Conservation (phyloP, 2,797 vertebrate species). For the Hemitrygon akajei region DNA sequence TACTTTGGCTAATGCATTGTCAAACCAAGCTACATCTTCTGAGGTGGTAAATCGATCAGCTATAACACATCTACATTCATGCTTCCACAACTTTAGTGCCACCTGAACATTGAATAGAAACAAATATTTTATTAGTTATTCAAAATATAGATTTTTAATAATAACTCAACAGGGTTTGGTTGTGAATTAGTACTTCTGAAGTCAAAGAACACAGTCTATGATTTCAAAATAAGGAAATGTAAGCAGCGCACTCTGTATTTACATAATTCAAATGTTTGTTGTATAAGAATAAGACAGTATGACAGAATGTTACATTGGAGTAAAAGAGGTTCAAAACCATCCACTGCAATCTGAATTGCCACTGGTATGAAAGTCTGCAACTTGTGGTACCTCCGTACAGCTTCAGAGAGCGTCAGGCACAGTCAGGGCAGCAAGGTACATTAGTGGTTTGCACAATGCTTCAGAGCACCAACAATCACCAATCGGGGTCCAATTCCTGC, state of each 20-base stretch:
- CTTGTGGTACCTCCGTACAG: background rate
- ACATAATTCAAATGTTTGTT: background rate
- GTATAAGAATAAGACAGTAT: background rate
- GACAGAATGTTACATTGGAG: background rate
- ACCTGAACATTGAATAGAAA: conserved; percentile 54
- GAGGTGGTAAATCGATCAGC: conserved; percentile 80
- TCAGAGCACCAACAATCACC: no score
- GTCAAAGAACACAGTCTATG: background rate
- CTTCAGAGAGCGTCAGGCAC: no score
- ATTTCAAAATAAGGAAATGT: background rate
- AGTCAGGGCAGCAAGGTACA: no score
- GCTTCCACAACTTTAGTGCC: conserved; percentile 81
- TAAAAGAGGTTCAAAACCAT: background rate
- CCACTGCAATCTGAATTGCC: no score
- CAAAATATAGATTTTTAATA: background rate
- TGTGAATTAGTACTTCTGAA: background rate
- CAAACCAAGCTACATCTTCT: conserved; percentile 81
- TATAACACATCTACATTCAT: conserved; percentile 88
- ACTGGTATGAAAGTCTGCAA: background rate
- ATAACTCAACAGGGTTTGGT: background rate
- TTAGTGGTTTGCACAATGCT: no score
- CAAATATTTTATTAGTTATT: conserved; percentile 16
- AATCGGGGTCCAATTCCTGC: no score
- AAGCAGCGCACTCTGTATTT: background rate
- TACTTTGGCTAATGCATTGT: conserved; percentile 62